phyloP scores from a whole-genome alignment of 2,888 invertebrate genomes.

The Pterostichus madidus region DNA sequence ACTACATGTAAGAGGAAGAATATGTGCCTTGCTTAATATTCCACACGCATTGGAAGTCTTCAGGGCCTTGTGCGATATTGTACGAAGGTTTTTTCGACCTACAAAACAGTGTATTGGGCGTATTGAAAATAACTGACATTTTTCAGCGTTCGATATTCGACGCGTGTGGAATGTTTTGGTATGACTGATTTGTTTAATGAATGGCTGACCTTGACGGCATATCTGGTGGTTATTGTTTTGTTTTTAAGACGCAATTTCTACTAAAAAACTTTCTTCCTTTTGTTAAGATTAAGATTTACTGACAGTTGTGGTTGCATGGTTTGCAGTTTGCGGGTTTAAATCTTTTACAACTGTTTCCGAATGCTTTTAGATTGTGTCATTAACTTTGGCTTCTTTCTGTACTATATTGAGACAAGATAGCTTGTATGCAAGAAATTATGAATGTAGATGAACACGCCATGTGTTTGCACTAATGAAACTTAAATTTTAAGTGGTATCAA shows the following conservation, averaged over 20 bases:
- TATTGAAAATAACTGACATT: not conserved
- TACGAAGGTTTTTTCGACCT: slow-evolving; percentile 12
- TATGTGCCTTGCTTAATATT: slow-evolving; percentile 29
- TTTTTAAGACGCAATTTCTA: not conserved
- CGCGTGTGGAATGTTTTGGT: slow-evolving; percentile 1
- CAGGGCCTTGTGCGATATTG: slow-evolving; percentile 17
- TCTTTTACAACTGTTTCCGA: too few species aligned
- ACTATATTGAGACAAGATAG: too few species aligned
- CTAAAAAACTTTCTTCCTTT: not conserved
- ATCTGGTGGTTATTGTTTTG: slow-evolving; percentile 4
- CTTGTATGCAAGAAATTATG: too few species aligned
- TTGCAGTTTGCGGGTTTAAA: too few species aligned
- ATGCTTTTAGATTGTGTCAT: too few species aligned
- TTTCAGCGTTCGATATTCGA: slow-evolving; percentile 16
- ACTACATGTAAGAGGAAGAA: not conserved
- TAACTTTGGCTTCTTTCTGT: too few species aligned
- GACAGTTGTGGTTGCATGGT: too few species aligned
- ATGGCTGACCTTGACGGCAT: not conserved
- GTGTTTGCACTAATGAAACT: too few species aligned
- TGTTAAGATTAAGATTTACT: too few species aligned
- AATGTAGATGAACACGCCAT: too few species aligned
- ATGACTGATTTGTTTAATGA: slow-evolving; percentile 16
- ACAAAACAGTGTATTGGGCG: not conserved
- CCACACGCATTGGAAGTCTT: not conserved
- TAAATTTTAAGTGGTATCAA: too few species aligned